A percentile compares a stretch with the other conserved stretches of the same genome.
These are phyloP conservation scores for Apodemus sylvaticus DNA, from an alignment of 2,113 vertebrate species.

Conservation along the genomic window DNA sequence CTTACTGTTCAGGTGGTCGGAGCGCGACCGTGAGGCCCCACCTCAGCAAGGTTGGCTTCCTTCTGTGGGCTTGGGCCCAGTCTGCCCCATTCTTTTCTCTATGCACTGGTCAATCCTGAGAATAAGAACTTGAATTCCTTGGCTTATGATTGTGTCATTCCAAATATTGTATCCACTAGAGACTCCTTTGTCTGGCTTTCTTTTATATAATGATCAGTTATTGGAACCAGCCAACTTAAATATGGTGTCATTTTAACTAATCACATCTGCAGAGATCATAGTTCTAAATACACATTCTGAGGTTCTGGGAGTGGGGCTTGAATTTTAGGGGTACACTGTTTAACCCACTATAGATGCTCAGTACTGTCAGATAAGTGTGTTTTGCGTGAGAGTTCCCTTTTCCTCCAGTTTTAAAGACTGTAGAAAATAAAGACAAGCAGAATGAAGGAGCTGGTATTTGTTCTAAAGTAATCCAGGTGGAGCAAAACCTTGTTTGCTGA, in stretches of 20 bases:
- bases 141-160: neutral
- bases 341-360: neutral
- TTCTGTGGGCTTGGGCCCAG: neutral
- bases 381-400: neutral
- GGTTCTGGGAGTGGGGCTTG: neutral
- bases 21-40: neutral
- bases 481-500: neutral
- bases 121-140: neutral
- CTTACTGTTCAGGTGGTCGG: neutral
- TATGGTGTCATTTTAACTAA: neutral
- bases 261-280: neutral
- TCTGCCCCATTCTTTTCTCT: neutral
- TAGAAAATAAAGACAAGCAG: neutral
- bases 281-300: constrained; percentile 10
- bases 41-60: neutral
- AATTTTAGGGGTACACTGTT: neutral
- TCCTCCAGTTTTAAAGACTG: neutral
- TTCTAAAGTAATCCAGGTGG: neutral
- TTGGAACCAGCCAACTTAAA: neutral
- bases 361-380: neutral
- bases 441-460: neutral
- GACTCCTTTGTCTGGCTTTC: neutral
- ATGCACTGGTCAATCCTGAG: neutral
- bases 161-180: fast-evolving
- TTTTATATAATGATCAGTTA: neutral